These are phyloP conservation scores for Lithosia quadra DNA, from an alignment of 2,888 invertebrate genomes.

Conservation along the genomic window DNA sequence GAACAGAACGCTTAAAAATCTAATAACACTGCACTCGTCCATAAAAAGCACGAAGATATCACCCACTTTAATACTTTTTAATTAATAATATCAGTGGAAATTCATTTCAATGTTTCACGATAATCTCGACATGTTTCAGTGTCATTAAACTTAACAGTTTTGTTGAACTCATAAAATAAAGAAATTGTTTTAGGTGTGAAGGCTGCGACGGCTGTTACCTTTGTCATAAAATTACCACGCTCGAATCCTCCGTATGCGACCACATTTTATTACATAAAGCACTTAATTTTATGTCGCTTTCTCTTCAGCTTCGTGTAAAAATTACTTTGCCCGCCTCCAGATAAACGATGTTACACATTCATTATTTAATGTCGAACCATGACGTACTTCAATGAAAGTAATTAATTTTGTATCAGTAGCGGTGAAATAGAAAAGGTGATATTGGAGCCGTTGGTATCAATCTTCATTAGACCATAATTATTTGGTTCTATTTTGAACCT, in stretches of 20 bases:
- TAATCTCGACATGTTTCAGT: constrained; percentile 19
- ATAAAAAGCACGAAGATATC: not conserved
- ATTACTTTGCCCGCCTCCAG: constrained; percentile 26
- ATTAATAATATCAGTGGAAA: not conserved
- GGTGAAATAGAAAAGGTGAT: not conserved
- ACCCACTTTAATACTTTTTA: not conserved
- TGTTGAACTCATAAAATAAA: constrained; percentile 35
- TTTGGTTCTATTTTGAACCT: not conserved
- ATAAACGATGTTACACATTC: constrained; percentile 26
- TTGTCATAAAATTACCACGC: constrained; percentile 43
- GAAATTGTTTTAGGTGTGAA: constrained; percentile 33
- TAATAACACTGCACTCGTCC: not conserved
- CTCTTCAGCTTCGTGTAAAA: constrained; percentile 28
- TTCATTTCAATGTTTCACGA: constrained; percentile 3
- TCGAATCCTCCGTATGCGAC: constrained; percentile 29
- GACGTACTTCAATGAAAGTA: constrained; percentile 14
- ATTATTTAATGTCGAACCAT: constrained; percentile 24
- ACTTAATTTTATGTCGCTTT: constrained; percentile 54
- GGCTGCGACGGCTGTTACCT: constrained; percentile 32
- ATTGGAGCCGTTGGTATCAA: not conserved
- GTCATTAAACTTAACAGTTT: constrained; percentile 31
- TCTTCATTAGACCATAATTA: not conserved
- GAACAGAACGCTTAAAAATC: no score
- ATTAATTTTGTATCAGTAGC: constrained; percentile 1
- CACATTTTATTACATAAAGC: constrained; percentile 52